Percentiles rank a stretch among this genome's conserved stretches.
phyloP scores from a whole-genome alignment of 2,888 invertebrate species.

The Chydorus sphaericus region DNA sequence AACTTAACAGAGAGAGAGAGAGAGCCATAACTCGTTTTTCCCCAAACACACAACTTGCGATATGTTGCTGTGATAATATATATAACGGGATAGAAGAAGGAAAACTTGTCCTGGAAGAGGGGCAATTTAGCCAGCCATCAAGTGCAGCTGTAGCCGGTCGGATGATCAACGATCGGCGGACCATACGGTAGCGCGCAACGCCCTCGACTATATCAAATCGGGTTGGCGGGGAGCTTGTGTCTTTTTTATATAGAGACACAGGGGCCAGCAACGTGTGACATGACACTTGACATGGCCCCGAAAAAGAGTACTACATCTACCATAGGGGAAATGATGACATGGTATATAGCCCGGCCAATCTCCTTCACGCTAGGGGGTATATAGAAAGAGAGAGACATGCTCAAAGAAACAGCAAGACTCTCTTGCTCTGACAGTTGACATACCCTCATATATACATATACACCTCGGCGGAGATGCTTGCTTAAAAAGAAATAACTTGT shows the following conservation, averaged over 20 bases:
- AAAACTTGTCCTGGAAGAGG: background rate
- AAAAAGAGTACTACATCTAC: no score
- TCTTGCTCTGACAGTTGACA: no score
- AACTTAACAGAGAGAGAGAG: background rate
- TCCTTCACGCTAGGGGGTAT: background rate
- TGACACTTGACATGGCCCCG: constrained; percentile 3
- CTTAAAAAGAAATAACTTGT: no score
- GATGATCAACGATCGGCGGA: background rate
- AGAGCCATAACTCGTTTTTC: background rate
- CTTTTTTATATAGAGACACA: background rate
- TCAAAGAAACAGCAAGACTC: no score
- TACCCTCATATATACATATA: no score
- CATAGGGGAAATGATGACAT: constrained; percentile 1
- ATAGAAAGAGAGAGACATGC: no score
- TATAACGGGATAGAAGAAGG: background rate
- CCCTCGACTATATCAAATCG: background rate
- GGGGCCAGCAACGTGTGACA: background rate
- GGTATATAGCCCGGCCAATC: constrained; percentile 1
- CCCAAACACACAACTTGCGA: background rate
- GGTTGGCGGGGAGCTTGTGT: background rate
- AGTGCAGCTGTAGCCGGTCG: background rate
- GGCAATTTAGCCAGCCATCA: constrained; percentile 8
- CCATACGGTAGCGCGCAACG: background rate
- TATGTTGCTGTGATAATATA: background rate
- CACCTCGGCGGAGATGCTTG: no score